phyloP scores from a whole-genome alignment of 2,888 invertebrate genomes.

The Torymus tubicola region DNA sequence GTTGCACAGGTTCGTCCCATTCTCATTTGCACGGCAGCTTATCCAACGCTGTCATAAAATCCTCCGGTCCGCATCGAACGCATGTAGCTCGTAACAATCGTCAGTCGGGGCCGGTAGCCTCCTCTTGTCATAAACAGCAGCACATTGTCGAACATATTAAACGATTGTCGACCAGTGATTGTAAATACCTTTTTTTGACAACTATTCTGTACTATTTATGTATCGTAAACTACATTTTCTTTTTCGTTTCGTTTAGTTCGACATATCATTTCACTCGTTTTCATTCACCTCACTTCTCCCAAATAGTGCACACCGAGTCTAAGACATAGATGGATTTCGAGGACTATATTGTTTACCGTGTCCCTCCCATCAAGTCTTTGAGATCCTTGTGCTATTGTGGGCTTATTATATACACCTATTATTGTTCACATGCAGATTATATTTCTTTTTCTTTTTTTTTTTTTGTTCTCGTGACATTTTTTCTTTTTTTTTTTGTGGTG shows the following conservation, averaged over 20 bases:
- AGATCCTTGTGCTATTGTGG: conserved; percentile 50
- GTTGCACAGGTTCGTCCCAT: conserved; percentile 66
- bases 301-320: conserved; percentile 48
- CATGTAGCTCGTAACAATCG: conserved; percentile 69
- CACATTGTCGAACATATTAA: conserved; percentile 73
- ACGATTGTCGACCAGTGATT: conserved; percentile 71
- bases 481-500: conserved; percentile 31
- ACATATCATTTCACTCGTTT: too few relatives aligned
- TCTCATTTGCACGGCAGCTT: conserved; percentile 68
- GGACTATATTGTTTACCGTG: conserved; percentile 2
- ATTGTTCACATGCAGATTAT: not conserved
- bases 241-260: conserved; percentile 24
- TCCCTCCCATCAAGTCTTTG: conserved; percentile 35
- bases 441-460: conserved; percentile 21
- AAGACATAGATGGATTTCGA: conserved; percentile 33
- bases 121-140: conserved; percentile 72
- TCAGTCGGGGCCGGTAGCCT: conserved; percentile 65
- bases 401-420: not conserved
- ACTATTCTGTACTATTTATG: too few relatives aligned
- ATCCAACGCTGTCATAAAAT: conserved; percentile 66
- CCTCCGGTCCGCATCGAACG: conserved; percentile 65
- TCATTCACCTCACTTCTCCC: not conserved
- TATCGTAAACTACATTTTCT: conserved; percentile 40
- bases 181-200: conserved; percentile 66
- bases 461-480: too few relatives aligned